These are phyloP conservation scores for Ceratoteleas bidentatus DNA, from an alignment of 1,140 invertebrate genomes.

Conservation along the genomic window DNA sequence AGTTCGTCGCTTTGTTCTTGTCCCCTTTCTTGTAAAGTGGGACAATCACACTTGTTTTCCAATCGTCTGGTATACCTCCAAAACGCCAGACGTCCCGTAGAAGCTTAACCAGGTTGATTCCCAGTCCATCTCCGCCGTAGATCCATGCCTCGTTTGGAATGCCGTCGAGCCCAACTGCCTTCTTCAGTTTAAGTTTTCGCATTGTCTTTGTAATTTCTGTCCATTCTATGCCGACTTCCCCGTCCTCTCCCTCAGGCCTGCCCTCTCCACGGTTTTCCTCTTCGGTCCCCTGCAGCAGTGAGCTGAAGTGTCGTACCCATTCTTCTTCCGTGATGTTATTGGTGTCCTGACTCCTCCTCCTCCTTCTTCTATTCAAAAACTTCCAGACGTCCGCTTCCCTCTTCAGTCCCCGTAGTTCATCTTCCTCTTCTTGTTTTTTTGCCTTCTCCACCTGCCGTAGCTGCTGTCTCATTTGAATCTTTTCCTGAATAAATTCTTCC, in stretches of 20 bases:
- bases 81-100: no score
- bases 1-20: no score
- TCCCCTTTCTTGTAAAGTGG: neutral
- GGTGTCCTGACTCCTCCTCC: neutral
- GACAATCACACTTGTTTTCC: no score
- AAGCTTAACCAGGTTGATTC: no score
- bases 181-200: no score
- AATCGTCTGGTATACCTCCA: no score
- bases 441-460: neutral
- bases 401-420: neutral
- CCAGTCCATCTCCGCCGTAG: no score
- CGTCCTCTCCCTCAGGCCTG: no score
- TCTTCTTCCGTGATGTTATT: neutral
- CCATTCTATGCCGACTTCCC: neutral
- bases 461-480: neutral
- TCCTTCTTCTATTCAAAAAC: neutral
- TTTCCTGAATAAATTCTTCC: constrained; percentile 4
- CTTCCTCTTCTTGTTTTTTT: neutral
- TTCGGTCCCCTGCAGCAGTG: no score
- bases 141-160: neutral
- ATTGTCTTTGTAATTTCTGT: no score
- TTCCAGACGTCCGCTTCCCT: neutral
- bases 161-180: neutral
- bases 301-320: no score
- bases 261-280: no score